Base-by-base conservation (phyloP, 2,797 vertebrate genomes). In the Mus minutoides region DNA sequence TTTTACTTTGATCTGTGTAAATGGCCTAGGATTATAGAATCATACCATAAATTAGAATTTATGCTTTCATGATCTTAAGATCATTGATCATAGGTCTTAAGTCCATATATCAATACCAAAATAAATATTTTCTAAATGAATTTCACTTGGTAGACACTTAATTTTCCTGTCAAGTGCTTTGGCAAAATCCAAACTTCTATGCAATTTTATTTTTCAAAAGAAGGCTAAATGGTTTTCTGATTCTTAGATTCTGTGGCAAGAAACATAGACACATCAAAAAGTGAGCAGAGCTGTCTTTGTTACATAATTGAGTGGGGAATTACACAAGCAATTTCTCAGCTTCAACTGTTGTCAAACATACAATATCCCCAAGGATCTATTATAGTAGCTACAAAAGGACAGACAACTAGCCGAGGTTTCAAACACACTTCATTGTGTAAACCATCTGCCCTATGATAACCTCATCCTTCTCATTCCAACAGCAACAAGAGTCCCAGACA, bases 171-270 rank as follows among this genome's bases (percentile, higher is more conserved):
- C 77, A 52, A 10, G 3, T 52, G n/a, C 19, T 84, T 93, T 82
- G 43, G 13, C 69, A 60, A 95, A 58, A 1, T 34, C 67, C 5
- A 8, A 88, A 82, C 11, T 54, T 88, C 64, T 92, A 21, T 85
- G 77, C 84, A 90, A 77, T 88, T 12, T n/a, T 71, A 24, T 37
- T 90, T 83, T 88, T 91, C n/a, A 82, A 94, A 96, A 67, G 62
- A 92, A 78, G 58, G 24, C 21, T 93, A 93, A 97, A 73, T n/a
- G 19, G 80, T 84, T 83, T 97, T 90, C 77, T 91, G 54, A 85
- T 34, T 95, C 73, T 90, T 73, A 60, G 79, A 85, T 82, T 88
- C n/a, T 86, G 22, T 94, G 49, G 75, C 49, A 93, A 93, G 83
- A 73, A 13, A 92, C 49, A 87, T 0, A 11, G 52, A 91, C n/a